A percentile compares a stretch with the other conserved stretches of the same genome.
phyloP scores from a whole-genome alignment of 1,140 invertebrate species.

The Pseudomyrmex dendroicus region DNA sequence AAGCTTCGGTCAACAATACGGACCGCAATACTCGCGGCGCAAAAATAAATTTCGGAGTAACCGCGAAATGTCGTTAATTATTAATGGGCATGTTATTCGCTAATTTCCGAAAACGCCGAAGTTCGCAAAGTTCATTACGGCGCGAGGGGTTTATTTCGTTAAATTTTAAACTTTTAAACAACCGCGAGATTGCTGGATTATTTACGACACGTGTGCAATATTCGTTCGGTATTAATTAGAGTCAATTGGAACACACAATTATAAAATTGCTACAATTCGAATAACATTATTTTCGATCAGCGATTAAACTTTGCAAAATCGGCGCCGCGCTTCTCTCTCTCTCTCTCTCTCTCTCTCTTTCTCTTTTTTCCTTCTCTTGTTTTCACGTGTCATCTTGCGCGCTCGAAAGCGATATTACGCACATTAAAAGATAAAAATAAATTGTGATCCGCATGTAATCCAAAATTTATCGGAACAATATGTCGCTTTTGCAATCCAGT shows the following conservation, averaged over 20 bases:
- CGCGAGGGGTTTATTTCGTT: conserved; percentile 5
- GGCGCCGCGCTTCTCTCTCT: too few species aligned
- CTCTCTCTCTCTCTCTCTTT: too few species aligned
- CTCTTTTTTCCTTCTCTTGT: neutral
- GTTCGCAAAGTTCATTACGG: conserved; percentile 3
- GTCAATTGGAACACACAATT: conserved; percentile 28
- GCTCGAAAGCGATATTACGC: neutral
- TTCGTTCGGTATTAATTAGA: conserved; percentile 40
- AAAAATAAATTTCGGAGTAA: conserved; percentile 33
- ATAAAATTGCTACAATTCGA: conserved; percentile 22
- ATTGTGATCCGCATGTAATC: conserved; percentile 51
- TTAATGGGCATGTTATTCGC: conserved; percentile 16
- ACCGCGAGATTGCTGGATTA: conserved; percentile 8
- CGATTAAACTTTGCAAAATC: conserved; percentile 7
- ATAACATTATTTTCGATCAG: conserved; percentile 13
- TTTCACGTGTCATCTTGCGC: neutral
- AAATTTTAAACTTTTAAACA: conserved; percentile 31
- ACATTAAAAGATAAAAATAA: conserved; percentile 20
- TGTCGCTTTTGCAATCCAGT: conserved; percentile 42
- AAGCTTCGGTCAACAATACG: conserved; percentile 37
- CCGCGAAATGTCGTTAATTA: conserved; percentile 17
- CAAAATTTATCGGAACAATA: conserved; percentile 56
- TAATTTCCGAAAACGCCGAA: conserved; percentile 11
- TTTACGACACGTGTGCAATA: conserved; percentile 11
- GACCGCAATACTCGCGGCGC: neutral